A percentile compares a stretch with the other conserved stretches of the same genome.
Evolutionary conservation across 2,888 invertebrate species (phyloP).

Genomic region (Drosophila sordidula): DNA sequence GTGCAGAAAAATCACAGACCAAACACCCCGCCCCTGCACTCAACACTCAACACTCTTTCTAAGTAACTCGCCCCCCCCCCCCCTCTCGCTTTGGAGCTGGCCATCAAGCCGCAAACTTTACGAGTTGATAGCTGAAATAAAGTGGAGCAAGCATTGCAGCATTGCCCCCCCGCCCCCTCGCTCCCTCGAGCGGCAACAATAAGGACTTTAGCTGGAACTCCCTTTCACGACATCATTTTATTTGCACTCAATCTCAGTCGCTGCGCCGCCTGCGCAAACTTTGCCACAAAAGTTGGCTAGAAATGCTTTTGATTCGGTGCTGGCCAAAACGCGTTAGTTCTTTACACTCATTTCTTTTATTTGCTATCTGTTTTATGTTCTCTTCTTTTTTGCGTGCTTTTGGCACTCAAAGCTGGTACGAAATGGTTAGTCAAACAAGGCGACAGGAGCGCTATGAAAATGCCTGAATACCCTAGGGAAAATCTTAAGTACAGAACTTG

Average conservation of each 20-base stretch:
- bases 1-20: slow-evolving; percentile 59
- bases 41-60: slow-evolving; percentile 12
- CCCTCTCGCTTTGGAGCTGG: slow-evolving; percentile 14
- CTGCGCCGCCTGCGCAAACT: slow-evolving; percentile 50
- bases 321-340: slow-evolving; percentile 51
- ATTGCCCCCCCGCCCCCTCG: neutral
- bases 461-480: slow-evolving; percentile 21
- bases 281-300: slow-evolving; percentile 65
- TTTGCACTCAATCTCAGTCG: slow-evolving; percentile 79
- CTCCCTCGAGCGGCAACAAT: slow-evolving; percentile 16
- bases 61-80: slow-evolving; percentile 27
- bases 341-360: slow-evolving; percentile 30
- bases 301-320: slow-evolving; percentile 73
- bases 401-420: slow-evolving; percentile 36
- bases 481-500: neutral
- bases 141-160: slow-evolving; percentile 69
- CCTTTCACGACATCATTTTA: slow-evolving; percentile 78
- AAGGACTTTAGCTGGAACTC: slow-evolving; percentile 7
- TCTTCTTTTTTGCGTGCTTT: slow-evolving; percentile 11
- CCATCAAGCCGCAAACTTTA: slow-evolving; percentile 76
- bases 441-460: slow-evolving; percentile 4
- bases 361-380: neutral
- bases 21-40: neutral
- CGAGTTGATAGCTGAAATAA: slow-evolving; percentile 79
- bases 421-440: slow-evolving; percentile 54